Evolutionary conservation across 2,888 invertebrate genomes (phyloP).

Genomic region (Gortyna flavago): DNA sequence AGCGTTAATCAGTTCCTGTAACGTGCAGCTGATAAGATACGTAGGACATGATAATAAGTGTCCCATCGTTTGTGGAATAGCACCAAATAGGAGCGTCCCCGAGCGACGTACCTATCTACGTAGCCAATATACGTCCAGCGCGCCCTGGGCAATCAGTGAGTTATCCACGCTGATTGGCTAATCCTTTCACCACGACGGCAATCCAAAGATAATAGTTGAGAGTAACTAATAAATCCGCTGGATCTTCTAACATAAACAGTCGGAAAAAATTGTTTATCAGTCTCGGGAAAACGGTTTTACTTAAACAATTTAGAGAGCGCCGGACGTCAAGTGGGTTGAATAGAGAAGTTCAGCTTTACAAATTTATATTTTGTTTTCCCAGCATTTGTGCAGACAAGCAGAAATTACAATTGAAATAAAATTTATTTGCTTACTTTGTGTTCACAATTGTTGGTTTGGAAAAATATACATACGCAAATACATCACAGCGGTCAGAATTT

Average conservation of each 20-base stretch:
- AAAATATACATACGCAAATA: slow-evolving; percentile 45
- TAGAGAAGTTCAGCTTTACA: slow-evolving; percentile 75
- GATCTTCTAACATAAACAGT: slow-evolving; percentile 48
- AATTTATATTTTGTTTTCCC: slow-evolving; percentile 73
- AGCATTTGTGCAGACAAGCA: slow-evolving; percentile 56
- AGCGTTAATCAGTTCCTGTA: not conserved
- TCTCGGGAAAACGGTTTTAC: slow-evolving; percentile 75
- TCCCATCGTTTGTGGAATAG: not conserved
- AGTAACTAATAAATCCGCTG: slow-evolving; percentile 7
- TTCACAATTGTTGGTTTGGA: slow-evolving; percentile 48
- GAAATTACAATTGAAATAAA: slow-evolving; percentile 62
- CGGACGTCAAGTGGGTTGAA: slow-evolving; percentile 74
- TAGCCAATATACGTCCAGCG: not conserved
- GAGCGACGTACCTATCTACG: not conserved
- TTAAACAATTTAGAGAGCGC: slow-evolving; percentile 77
- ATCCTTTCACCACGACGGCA: not conserved
- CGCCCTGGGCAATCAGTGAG: not conserved
- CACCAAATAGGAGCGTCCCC: not conserved
- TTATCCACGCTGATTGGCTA: not conserved
- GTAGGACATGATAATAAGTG: not conserved
- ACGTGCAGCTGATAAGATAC: not conserved
- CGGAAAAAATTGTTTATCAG: slow-evolving; percentile 72
- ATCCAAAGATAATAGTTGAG: not conserved
- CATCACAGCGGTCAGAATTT: slow-evolving; percentile 10
- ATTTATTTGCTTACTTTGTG: slow-evolving; percentile 63